Percentiles rank a stretch among this genome's conserved stretches.
Evolutionary conservation across 2,888 invertebrate species (phyloP).

Genomic region (Rhingia rostrata): DNA sequence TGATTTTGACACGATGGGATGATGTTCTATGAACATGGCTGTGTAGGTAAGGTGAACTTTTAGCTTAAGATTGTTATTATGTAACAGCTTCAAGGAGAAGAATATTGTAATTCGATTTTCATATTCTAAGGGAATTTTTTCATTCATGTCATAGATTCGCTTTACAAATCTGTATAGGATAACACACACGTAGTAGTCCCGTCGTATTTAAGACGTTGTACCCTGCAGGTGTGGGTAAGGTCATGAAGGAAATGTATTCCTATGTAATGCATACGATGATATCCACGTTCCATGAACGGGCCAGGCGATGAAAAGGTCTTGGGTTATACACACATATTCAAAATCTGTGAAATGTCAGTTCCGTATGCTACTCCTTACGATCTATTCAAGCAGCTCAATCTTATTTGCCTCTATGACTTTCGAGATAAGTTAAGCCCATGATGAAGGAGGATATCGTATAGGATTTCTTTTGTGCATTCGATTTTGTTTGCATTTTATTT

Average conservation of each 20-base stretch:
- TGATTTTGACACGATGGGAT: conserved; percentile 39
- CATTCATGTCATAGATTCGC: conserved; percentile 52
- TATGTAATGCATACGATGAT: conserved; percentile 19
- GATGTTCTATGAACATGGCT: background rate
- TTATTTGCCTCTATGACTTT: conserved; percentile 1
- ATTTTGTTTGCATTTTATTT: conserved; percentile 20
- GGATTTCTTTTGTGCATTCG: conserved; percentile 43
- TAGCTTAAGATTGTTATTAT: background rate
- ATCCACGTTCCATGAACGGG: background rate
- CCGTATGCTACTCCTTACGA: background rate
- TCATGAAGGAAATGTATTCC: background rate
- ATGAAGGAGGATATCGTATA: conserved; percentile 8
- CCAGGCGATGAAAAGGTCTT: background rate
- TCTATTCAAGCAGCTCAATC: background rate
- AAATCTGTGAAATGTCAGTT: conserved; percentile 29
- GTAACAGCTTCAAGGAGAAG: conserved; percentile 13
- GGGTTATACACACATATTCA: background rate
- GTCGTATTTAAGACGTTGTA: conserved; percentile 20
- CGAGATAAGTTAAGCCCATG: conserved; percentile 2
- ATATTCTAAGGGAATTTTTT: conserved; percentile 49
- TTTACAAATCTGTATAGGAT: conserved; percentile 38
- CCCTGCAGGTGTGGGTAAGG: background rate
- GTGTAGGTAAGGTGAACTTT: background rate
- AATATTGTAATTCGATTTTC: conserved; percentile 56
- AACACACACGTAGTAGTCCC: conserved; percentile 38